These are phyloP conservation scores for Drosophila truncata DNA, from an alignment of 1,140 invertebrate genomes.

Conservation along the genomic window DNA sequence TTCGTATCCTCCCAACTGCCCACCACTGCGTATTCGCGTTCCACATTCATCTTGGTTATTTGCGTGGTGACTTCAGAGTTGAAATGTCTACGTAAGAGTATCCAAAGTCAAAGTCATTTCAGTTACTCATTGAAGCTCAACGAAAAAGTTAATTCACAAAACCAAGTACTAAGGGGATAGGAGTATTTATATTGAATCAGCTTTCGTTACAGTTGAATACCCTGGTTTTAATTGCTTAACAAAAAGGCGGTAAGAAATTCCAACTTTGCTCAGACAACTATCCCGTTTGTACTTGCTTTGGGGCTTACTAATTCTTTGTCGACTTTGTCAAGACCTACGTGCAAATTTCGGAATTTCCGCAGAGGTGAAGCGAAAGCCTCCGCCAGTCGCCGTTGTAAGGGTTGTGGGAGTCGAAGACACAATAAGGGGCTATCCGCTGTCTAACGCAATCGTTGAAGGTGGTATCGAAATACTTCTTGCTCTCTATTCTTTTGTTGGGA, in stretches of 20 bases:
- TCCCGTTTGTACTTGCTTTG: neutral
- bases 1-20: conserved; percentile 95
- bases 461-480: conserved; percentile 94
- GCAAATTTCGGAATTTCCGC: conserved; percentile 89
- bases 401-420: conserved; percentile 88
- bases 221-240: neutral
- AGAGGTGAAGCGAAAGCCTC: conserved; percentile 93
- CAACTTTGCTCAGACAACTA: neutral
- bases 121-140: conserved; percentile 37
- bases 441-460: conserved; percentile 95
- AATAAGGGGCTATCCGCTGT: conserved; percentile 90
- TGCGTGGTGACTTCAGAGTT: conserved; percentile 92
- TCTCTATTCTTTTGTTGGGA: conserved; percentile 91
- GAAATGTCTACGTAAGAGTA: conserved; percentile 88
- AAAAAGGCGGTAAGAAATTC: too few species aligned
- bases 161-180: conserved; percentile 14
- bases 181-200: neutral
- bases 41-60: conserved; percentile 93
- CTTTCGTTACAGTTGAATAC: neutral
- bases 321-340: conserved; percentile 61
- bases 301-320: too few species aligned
- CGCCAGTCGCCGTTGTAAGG: conserved; percentile 91
- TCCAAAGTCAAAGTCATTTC: neutral
- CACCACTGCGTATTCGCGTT: conserved; percentile 94
- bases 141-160: neutral